A percentile compares a stretch with the other conserved stretches of the same genome.
phyloP scores from a whole-genome alignment of 2,888 invertebrate species.

The Chloromyia formosa region DNA sequence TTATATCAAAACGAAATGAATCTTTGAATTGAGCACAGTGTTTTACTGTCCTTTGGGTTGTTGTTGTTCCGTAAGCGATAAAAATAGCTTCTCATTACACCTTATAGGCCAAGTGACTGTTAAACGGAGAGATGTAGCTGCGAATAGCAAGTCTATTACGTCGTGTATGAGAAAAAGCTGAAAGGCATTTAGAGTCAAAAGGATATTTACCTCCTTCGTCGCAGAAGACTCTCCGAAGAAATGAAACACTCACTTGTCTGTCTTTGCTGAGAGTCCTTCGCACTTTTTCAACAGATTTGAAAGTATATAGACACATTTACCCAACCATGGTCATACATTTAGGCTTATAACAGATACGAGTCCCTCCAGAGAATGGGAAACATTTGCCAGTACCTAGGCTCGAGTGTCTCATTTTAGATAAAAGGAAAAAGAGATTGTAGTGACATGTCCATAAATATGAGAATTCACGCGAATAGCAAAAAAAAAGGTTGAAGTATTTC shows the following conservation, averaged over 20 bases:
- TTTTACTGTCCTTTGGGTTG: constrained; percentile 10
- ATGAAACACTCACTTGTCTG: constrained; percentile 12
- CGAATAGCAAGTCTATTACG: constrained; percentile 29
- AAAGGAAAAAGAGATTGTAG: constrained; percentile 16
- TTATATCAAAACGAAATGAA: constrained; percentile 5
- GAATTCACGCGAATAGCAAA: too few species aligned
- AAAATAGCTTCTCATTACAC: constrained; percentile 38
- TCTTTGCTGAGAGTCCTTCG: constrained; percentile 1
- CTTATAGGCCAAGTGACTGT: constrained; percentile 27
- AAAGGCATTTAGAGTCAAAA: constrained; percentile 27
- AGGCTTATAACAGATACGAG: constrained; percentile 12
- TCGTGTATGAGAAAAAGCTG: constrained; percentile 6
- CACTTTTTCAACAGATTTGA: not conserved
- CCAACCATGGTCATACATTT: not conserved
- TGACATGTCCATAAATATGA: constrained; percentile 25
- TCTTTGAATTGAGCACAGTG: not conserved
- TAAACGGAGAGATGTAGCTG: constrained; percentile 38
- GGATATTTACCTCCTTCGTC: constrained; percentile 7
- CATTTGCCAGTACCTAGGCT: not conserved
- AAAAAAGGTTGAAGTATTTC: too few species aligned
- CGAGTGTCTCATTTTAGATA: constrained; percentile 14
- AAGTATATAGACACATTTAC: not conserved
- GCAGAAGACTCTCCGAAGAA: not conserved
- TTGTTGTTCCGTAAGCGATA: constrained; percentile 22
- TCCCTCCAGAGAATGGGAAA: constrained; percentile 14